Evolutionary conservation across 2,888 invertebrate species (phyloP).

Genomic region (Oscheius sp.): DNA sequence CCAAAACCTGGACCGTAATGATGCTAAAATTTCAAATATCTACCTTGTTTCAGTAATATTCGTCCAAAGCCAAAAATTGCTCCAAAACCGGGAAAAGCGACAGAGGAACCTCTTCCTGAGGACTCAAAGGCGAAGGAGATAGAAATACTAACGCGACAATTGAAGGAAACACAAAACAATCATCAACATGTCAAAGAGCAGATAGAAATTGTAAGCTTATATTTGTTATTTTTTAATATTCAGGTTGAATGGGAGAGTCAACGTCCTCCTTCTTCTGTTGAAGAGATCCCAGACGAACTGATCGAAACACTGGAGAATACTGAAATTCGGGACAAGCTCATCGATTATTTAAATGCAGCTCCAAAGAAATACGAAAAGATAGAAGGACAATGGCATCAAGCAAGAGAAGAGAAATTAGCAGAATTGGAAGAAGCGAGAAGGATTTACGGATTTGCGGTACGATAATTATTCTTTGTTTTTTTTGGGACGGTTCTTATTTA

Average conservation of each 20-base stretch:
- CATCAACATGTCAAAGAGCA: neutral
- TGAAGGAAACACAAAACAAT: neutral
- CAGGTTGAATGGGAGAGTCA: neutral
- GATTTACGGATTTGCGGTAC: neutral
- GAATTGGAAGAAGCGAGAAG: slow-evolving; percentile 5
- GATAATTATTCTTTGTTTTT: neutral
- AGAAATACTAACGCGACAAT: neutral
- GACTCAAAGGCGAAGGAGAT: slow-evolving; percentile 1
- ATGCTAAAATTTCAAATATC: neutral
- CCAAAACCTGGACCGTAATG: slow-evolving; percentile 8
- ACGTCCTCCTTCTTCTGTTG: neutral
- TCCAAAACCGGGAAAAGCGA: slow-evolving; percentile 3
- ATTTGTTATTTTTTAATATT: neutral
- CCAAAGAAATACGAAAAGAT: neutral
- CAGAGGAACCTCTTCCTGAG: neutral
- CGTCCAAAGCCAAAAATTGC: slow-evolving; percentile 17
- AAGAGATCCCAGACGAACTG: neutral
- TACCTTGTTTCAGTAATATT: neutral
- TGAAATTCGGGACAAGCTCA: neutral
- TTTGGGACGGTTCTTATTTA: too few relatives aligned
- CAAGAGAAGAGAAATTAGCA: neutral
- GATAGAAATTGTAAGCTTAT: neutral
- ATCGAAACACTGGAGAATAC: neutral
- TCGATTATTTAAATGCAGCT: neutral
- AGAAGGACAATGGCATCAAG: slow-evolving; percentile 19